Percentiles rank a stretch among this genome's conserved stretches.
Evolutionary conservation across 2,888 invertebrate species (phyloP).

Genomic region (Prenolepis imparis): DNA sequence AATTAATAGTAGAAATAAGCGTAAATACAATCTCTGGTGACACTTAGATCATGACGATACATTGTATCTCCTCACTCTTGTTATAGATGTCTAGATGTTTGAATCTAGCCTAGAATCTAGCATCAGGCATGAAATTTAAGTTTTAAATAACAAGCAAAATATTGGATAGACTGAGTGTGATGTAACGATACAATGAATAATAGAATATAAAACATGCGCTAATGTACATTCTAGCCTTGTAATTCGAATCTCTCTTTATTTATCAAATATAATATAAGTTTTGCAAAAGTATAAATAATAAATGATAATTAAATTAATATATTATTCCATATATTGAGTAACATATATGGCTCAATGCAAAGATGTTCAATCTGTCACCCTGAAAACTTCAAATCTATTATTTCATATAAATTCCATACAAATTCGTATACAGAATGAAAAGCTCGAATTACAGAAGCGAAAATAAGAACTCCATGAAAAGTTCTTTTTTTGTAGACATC

Average conservation of each 20-base stretch:
- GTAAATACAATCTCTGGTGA: too few relatives aligned
- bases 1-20: too few relatives aligned
- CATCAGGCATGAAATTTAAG: constrained; percentile 25
- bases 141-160: constrained; percentile 39
- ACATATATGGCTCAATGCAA: too few relatives aligned
- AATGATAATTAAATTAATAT: not conserved
- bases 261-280: not conserved
- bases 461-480: not conserved
- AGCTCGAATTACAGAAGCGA: too few relatives aligned
- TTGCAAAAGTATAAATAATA: not conserved
- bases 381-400: too few relatives aligned
- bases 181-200: not conserved
- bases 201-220: not conserved
- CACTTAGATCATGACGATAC: too few relatives aligned
- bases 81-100: too few relatives aligned
- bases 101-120: too few relatives aligned
- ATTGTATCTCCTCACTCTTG: too few relatives aligned
- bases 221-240: not conserved
- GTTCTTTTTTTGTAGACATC: not conserved
- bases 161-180: not conserved
- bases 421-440: not conserved
- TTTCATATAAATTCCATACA: not conserved
- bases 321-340: not conserved
- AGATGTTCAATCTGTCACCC: too few relatives aligned
- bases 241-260: not conserved